These are phyloP conservation scores for Pachydiplax longipennis DNA, from an alignment of 2,888 invertebrate species.

Conservation along the genomic window DNA sequence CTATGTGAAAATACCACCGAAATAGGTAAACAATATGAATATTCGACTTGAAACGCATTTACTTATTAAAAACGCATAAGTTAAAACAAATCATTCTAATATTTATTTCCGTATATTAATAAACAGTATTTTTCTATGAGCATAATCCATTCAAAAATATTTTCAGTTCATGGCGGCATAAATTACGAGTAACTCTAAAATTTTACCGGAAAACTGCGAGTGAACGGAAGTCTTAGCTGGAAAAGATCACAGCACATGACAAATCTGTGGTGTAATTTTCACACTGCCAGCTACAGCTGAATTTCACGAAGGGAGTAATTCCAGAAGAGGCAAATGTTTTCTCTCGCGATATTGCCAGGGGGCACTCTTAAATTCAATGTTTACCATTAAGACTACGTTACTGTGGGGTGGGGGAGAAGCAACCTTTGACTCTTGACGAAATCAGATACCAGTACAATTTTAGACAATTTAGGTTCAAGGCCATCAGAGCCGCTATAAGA, in stretches of 20 bases:
- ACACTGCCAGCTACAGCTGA: neutral
- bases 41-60: too few relatives aligned
- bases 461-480: constrained; percentile 11
- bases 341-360: neutral
- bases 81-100: too few relatives aligned
- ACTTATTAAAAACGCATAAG: too few relatives aligned
- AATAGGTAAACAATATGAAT: too few relatives aligned
- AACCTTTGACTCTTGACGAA: constrained; percentile 19
- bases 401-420: neutral
- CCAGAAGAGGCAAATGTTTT: neutral
- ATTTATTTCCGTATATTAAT: too few relatives aligned
- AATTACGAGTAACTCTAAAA: too few relatives aligned
- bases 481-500: neutral
- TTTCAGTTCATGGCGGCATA: too few relatives aligned
- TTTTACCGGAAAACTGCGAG: neutral
- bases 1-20: too few relatives aligned
- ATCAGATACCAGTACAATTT: constrained; percentile 20
- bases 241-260: constrained; percentile 34
- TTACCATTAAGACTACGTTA: neutral
- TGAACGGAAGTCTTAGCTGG: neutral
- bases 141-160: neutral
- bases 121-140: neutral
- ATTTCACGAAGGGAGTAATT: neutral
- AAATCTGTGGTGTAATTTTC: neutral
- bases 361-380: neutral